Percentiles rank a stretch among this genome's conserved stretches.
Conservation (phyloP, 37 sponge, comb jelly and placozoan species). For the Amphimedon queenslandica region DNA sequence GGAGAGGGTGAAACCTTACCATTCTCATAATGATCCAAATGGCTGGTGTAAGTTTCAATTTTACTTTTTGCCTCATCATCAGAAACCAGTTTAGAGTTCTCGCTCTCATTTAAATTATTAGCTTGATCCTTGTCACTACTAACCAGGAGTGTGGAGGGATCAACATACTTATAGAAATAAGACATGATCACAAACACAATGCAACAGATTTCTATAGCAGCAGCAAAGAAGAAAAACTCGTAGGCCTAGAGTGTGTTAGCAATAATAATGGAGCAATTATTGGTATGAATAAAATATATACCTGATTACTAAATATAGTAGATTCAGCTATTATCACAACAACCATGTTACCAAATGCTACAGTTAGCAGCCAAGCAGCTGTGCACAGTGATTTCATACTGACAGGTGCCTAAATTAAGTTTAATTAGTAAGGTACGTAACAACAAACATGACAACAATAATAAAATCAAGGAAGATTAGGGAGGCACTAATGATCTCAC, state of each 20-base stretch:
- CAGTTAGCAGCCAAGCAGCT: constrained; percentile 89
- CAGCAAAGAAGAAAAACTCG: constrained; percentile 97
- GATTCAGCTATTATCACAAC: constrained; percentile 89
- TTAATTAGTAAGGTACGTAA: constrained; percentile 13
- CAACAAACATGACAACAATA: background rate
- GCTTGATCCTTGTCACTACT: background rate
- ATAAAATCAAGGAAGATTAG: background rate
- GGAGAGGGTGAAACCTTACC: too few relatives aligned
- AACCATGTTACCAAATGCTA: constrained; percentile 92
- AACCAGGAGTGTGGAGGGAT: constrained; percentile 6
- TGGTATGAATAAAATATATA: too few relatives aligned
- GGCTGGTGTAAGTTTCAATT: too few relatives aligned
- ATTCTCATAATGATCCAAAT: too few relatives aligned
- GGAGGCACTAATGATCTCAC: background rate
- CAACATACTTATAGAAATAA: constrained; percentile 76
- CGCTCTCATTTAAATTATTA: background rate
- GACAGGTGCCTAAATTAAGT: constrained; percentile 75
- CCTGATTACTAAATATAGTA: constrained; percentile 67
- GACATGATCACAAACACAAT: constrained; percentile 86
- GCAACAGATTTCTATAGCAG: constrained; percentile 44
- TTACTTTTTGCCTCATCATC: too few relatives aligned
- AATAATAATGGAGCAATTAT: too few relatives aligned
- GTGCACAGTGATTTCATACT: constrained; percentile 97
- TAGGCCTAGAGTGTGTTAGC: constrained; percentile 47
- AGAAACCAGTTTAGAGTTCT: too few relatives aligned